Base-by-base conservation (phyloP, 2,888 invertebrate genomes). In the Melieria crassipennis region DNA sequence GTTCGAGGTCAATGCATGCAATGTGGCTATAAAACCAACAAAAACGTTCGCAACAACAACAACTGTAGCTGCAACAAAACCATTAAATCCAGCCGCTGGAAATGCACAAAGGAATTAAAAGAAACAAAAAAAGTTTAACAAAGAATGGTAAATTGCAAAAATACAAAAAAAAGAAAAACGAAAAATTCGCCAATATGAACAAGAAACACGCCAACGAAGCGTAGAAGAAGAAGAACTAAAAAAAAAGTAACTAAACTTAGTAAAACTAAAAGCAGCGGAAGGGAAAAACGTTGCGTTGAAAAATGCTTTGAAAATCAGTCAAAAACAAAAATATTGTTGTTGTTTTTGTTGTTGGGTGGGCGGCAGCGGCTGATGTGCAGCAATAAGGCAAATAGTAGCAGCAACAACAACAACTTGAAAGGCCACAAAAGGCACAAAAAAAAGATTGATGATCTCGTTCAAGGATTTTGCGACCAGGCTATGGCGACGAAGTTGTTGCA, bases 371-470 rank as follows among this genome's bases (percentile, higher is more conserved):
- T 30, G 30, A 30, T 30, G 30, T 30, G 30, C 30, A 30, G 7
- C 7, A 42, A 68, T 9, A 10, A 7, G 9, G 47, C 5, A 42
- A 50, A 16, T 16, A 11, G 13, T 3, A 16, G 11, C 68, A 66
- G 67, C 64, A 72, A 76, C 74, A 74, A 74, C 77, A 71, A 61
- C 66, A 64, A 16, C 48, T 46, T 43, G 60, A 70, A 55, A 43
- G 62, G 50, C 47, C 62, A 70, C 45, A 71, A 71, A 73, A 63
- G 67, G 65, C 72, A 75, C 74, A 75, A 74, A 78, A 73, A 73
- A 77, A 80, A 81, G 83, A 83, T 83, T 83, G 80, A 83, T 83
- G 83, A 83, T 83, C 83, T 80, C 80, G 81, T 80, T 82, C 81
- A 82, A 83, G 82, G 82, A 83, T 81, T 79, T 79, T 78, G 75